Evolutionary conservation across 2,888 invertebrate genomes (phyloP), one percentile per base, ranked within the genome.

Genomic region (Eupithecia tripunctaria): DNA sequence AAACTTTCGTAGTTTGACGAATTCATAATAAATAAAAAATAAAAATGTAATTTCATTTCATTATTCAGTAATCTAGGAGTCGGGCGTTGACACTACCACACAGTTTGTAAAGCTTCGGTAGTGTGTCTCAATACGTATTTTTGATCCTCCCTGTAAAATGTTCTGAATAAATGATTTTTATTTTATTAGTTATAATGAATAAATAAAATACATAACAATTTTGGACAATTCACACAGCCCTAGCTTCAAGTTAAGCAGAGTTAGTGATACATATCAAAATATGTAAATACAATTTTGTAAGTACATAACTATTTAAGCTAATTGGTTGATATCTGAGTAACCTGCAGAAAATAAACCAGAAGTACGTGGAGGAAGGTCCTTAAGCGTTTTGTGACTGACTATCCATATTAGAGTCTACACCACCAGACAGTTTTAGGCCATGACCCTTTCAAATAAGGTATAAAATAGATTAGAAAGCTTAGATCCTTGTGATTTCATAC

Each of bases 371-470:
- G 56, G 56, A 1, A 56, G 12, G 21, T 12, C 14, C 56, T 14
- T 12, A 56, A 25, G 25, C 56, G 12, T 56, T 56, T 56, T 56
- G 56, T 56, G 25, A 14, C 25, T 14, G 56, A 56, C 56, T 56
- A 56, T 56, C 21, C 25, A 64, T 12, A 21, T 38, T 14, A 2
- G 6, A 64, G 14, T n/a, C n/a, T 64, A 64, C 10, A 36, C 38
- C 25, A 14, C 15, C 38, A 38, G 36, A 79, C 81, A 81, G 84
- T 79, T 80, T 75, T 80, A 79, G 83, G 79, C 80, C 79, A 83
- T 86, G 81, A 76, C 78, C 78, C 80, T 81, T 83, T 78, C 80
- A 29, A 80, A 82, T 82, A 87, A 83, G 85, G 83, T 79, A 77
- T 79, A 76, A 78, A 82, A 80, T 86, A 74, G 77, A 78, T 80